Percentiles rank a stretch among this genome's conserved stretches.
Evolutionary conservation across 2,113 vertebrate genomes (phyloP).

Genomic region (Struthio camelus): DNA sequence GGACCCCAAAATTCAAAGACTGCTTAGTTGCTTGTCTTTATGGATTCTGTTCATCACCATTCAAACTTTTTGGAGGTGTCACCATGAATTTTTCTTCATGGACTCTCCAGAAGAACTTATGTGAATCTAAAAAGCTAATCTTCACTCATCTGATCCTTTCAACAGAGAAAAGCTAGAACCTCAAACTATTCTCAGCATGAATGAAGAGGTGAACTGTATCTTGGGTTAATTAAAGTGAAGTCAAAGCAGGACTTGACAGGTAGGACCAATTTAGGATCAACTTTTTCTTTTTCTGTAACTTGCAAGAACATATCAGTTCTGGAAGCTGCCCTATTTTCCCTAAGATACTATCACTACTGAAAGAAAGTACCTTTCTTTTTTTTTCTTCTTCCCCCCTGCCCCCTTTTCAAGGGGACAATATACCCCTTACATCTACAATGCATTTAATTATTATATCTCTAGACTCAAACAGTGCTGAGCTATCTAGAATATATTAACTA

Average conservation of each 20-base stretch:
- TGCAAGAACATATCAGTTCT: neutral
- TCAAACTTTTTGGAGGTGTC: neutral
- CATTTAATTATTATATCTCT: neutral
- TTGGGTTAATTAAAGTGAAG: neutral
- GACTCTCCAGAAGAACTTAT: too few species aligned
- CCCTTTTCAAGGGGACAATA: neutral
- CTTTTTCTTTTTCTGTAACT: neutral
- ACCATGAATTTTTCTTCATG: neutral
- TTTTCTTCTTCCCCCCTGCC: too few species aligned
- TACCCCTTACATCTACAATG: accelerated
- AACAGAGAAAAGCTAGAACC: too few species aligned
- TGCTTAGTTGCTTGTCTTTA: neutral
- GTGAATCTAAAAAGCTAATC: too few species aligned
- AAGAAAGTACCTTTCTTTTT: neutral
- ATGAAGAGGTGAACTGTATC: neutral
- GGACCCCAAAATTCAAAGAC: neutral
- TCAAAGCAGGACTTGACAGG: neutral
- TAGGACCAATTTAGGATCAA: neutral
- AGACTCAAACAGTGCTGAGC: neutral
- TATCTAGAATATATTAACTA: neutral
- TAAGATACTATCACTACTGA: neutral
- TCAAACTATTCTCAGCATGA: neutral
- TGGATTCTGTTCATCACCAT: neutral
- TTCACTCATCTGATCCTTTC: too few species aligned
- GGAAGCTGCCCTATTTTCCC: neutral